Evolutionary conservation across 2,888 invertebrate species (phyloP), one percentile per base, ranked within the genome.

Genomic region (Corythucha ciliata): DNA sequence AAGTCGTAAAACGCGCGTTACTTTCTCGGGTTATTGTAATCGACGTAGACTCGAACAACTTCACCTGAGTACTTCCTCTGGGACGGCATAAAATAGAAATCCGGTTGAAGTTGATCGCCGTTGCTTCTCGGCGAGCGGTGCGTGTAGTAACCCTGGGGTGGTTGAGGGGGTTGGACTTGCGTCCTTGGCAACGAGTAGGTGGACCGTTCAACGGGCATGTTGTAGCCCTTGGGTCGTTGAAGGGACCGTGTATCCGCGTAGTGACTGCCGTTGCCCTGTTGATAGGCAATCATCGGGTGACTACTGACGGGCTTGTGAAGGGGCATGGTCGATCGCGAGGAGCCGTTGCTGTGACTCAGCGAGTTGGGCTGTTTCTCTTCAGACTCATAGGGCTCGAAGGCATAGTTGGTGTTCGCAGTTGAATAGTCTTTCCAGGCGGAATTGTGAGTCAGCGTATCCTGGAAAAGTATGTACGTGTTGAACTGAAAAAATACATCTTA

Each of bases 21-120:
- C 68, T 69, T 75, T 66, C 79, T 77, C 49, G 77, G 75, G 66
- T 81, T 82, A 65, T 81, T 83, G 65, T 85, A 83, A 67, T 84
- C 85, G 27, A 87, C 86, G 67, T 82, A 87, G 33, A 87, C 86
- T 61, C 86, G 73, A 48, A 87, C 84, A 25, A 85, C 82, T 74
- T 91, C 90, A 61, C 91, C 91, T 63, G 90, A 89, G 70, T 91
- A 90, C 69, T 91, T 90, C 57, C 92, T 72, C 67, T 92, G 92
- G 56, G 88, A 88, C 39, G 91, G 91, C 90, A 92, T 91, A 69
- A 91, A 92, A 71, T 92, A 92, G 71, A 91, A 91, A 70, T 92
- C 91, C 0, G 90, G 83, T 62, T 82, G 80, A 58, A 78, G 67
- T 14, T 60, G 60, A 36, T 61, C 63, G 8, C 51, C 53, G 33